Evolutionary conservation across 1,140 invertebrate species (phyloP), one percentile per base, ranked within the genome.

Genomic region (Papilio glaucus): DNA sequence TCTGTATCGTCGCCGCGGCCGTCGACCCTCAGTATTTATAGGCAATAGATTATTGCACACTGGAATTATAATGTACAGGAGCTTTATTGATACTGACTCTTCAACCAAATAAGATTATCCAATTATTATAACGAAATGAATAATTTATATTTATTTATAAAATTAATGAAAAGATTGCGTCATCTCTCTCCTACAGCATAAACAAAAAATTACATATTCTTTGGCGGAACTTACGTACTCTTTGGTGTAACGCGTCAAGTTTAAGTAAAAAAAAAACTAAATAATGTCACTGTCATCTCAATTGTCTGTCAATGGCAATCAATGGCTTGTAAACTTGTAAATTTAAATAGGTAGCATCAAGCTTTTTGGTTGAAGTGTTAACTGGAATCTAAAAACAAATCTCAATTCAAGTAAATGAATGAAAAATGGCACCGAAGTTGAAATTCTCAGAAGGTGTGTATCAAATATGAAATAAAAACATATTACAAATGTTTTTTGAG

Each of bases 371-470:
- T 24, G 49, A 2, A 4, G 21, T 57, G 24, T 24, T 15, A 8
- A 15, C 12, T n/a, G 8, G 13, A 62, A 62, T 7, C 3, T 13
- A 62, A 33, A 3, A 33, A 3, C 29, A 75, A n/a, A 29, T 26
- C 7, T 29, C 65, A n/a, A n/a, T n/a, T 33, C 29, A 75, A 72
- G 26, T 49, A 75, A 78, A 75, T 69, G 67, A 69, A 72, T 42
- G 57, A 49, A 82, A 45, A 76, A 90, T 90, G 90, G 88, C 89
- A 73, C 89, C 94, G 39, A 95, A 95, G 83, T 89, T 94, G 70
- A 95, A 95, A 83, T 96, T 96, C 91, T 90, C 94, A 21, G 95
- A 96, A 91, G 95, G 95, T 96, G 93, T 73, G 39, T 61, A 67
- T 33, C 42, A 15, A 73, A 71, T 77, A 57, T 61, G 0, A 33